These are phyloP conservation scores for Chrosomus eos DNA, from an alignment of 2,797 vertebrate genomes.

Conservation along the genomic window DNA sequence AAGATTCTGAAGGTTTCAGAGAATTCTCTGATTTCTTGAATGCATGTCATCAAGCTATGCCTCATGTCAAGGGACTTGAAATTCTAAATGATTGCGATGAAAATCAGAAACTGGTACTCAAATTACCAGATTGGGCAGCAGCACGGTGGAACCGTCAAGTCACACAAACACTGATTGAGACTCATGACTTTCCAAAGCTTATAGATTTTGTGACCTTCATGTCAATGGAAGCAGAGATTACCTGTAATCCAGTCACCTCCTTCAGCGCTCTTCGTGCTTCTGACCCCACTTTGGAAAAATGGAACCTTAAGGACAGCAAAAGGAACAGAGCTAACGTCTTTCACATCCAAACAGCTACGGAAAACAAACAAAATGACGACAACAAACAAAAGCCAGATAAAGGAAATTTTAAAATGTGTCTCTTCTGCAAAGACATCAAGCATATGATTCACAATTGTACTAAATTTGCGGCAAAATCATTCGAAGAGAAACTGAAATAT, in stretches of 20 bases:
- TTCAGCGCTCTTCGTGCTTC: slow-evolving; percentile 7
- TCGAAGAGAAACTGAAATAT: slow-evolving; percentile 15
- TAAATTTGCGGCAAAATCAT: not conserved
- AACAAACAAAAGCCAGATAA: not conserved
- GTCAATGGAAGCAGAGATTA: slow-evolving; percentile 22
- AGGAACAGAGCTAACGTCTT: not conserved
- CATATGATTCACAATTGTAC: slow-evolving; percentile 1
- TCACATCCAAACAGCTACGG: not conserved
- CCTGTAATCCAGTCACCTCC: slow-evolving; percentile 45
- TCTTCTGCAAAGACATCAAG: slow-evolving; percentile 11
- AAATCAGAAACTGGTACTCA: slow-evolving; percentile 42
- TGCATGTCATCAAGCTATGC: not conserved
- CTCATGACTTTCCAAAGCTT: slow-evolving; percentile 32
- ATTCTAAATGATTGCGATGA: slow-evolving; percentile 45
- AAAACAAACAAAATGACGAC: not conserved
- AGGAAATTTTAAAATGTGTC: not conserved
- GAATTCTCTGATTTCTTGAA: slow-evolving; percentile 43
- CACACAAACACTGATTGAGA: not conserved
- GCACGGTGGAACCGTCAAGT: not conserved
- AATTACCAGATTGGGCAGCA: slow-evolving; percentile 31
- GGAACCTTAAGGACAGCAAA: not conserved
- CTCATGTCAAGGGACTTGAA: slow-evolving; percentile 38
- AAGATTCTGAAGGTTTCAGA: slow-evolving; percentile 39
- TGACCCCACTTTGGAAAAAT: not conserved
- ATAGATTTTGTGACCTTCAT: slow-evolving; percentile 37